Evolutionary conservation across 2,113 vertebrate species (phyloP), one percentile per base, ranked within the genome.

Genomic region (Poicephalus meyeri): DNA sequence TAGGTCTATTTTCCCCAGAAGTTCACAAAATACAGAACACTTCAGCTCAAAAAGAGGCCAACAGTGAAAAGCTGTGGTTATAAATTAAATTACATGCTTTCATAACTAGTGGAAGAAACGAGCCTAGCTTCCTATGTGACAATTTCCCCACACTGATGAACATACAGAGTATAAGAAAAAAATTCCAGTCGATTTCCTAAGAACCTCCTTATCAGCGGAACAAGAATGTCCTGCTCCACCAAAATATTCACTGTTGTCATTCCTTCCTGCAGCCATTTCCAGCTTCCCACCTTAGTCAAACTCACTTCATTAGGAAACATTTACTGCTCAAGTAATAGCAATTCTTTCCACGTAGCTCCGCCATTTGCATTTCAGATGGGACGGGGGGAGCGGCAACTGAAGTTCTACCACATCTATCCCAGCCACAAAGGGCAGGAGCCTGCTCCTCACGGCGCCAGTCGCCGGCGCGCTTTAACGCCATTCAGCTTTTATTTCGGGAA

Each of bases 351-450:
- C 78, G 63, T 92, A 95, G 93, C 81, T 93, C 60, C 17, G 80
- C 71, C 86, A 94, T 96, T 97, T 96, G 93, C 89, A 96, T 96
- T n/a, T n/a, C n/a, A n/a, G n/a, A n/a, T n/a, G n/a, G n/a, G n/a
- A n/a, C n/a, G 35, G 26, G 5, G 10, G 44, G 4, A 6, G 24
- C 25, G 11, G 20, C 33, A 74, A 41, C 28, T 41, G 29, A 73
- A 66, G 49, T 69, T 28, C 24, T n/a, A 55, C 31, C 64, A 8
- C 69, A 64, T 7, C 60, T 14, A 44, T n/a, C 39, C 17, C 68
- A 72, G 63, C 24, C 47, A 47, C 14, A 11, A 47, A 85, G n/a
- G 44, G 60, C 78, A 37, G 53, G 28, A 55, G 21, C 10, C 20
- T 33, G 41, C 1, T 23, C 2, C 16, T 25, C 25, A 41, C 18